Evolutionary conservation across 1,140 invertebrate genomes (phyloP).

Genomic region (Helicoverpa zea): DNA sequence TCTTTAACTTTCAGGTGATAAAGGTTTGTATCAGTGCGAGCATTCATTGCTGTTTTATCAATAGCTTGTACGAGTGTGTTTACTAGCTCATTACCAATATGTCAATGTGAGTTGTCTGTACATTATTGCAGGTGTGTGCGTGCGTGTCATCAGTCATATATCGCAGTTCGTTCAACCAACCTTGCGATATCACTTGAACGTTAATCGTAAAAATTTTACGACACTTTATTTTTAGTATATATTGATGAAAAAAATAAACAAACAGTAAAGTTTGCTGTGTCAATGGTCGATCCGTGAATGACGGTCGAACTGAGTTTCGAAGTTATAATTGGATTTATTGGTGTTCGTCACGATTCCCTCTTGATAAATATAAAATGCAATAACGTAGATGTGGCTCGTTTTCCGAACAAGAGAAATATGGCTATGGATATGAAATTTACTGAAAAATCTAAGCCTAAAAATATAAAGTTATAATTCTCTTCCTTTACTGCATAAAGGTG

Average conservation of each 20-base stretch:
- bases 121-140: slow-evolving; percentile 34
- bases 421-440: no score
- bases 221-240: slow-evolving; percentile 36
- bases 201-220: slow-evolving; percentile 41
- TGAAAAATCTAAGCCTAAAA: neutral
- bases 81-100: slow-evolving; percentile 9
- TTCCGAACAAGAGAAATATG: neutral
- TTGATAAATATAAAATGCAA: neutral
- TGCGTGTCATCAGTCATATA: slow-evolving; percentile 35
- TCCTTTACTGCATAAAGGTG: neutral
- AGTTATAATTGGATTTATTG: slow-evolving; percentile 39
- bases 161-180: slow-evolving; percentile 64
- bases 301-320: slow-evolving; percentile 19
- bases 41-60: slow-evolving; percentile 1
- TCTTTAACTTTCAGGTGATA: no score
- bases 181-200: slow-evolving; percentile 51
- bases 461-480: neutral
- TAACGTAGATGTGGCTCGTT: no score
- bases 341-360: slow-evolving; percentile 7
- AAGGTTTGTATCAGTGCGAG: no score
- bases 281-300: slow-evolving; percentile 25
- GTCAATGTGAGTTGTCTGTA: neutral
- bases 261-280: slow-evolving; percentile 27
- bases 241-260: slow-evolving; percentile 34
- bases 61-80: slow-evolving; percentile 32